Evolutionary conservation across 1,140 invertebrate genomes (phyloP).

Genomic region (Hypsibius dujardini): DNA sequence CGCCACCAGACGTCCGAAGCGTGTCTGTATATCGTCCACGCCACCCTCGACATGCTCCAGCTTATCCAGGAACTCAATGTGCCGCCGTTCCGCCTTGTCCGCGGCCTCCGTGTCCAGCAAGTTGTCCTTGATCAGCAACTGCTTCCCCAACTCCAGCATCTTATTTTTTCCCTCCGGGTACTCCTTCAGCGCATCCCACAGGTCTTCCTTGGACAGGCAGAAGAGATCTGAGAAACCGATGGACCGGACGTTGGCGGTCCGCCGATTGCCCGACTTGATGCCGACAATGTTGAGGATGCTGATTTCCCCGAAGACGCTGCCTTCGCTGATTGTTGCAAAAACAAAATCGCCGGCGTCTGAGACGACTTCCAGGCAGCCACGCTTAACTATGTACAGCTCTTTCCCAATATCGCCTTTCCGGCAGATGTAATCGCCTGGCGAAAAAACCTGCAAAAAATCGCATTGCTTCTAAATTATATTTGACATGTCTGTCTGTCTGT

Average conservation of each 20-base stretch:
- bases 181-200: constrained; percentile 80
- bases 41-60: constrained; percentile 1
- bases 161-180: constrained; percentile 55
- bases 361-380: constrained; percentile 64
- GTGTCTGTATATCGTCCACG: constrained; percentile 12
- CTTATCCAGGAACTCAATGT: constrained; percentile 11
- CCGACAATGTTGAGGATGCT: constrained; percentile 77
- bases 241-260: constrained; percentile 82
- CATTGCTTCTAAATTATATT: background rate
- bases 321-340: constrained; percentile 66
- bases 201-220: constrained; percentile 80
- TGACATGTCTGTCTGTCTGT: too few species aligned
- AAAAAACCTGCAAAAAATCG: constrained; percentile 51
- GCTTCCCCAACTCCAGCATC: constrained; percentile 11
- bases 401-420: constrained; percentile 87
- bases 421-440: constrained; percentile 86
- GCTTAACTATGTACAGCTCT: constrained; percentile 89
- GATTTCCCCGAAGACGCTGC: constrained; percentile 76
- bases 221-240: constrained; percentile 90
- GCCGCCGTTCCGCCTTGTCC: background rate
- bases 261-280: constrained; percentile 71
- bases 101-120: constrained; percentile 1
- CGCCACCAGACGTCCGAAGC: constrained; percentile 2
- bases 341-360: constrained; percentile 65
- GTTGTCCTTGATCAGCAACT: constrained; percentile 9